Conservation (phyloP, 2,888 invertebrate species). For the Synanthedon tipuliformis region DNA sequence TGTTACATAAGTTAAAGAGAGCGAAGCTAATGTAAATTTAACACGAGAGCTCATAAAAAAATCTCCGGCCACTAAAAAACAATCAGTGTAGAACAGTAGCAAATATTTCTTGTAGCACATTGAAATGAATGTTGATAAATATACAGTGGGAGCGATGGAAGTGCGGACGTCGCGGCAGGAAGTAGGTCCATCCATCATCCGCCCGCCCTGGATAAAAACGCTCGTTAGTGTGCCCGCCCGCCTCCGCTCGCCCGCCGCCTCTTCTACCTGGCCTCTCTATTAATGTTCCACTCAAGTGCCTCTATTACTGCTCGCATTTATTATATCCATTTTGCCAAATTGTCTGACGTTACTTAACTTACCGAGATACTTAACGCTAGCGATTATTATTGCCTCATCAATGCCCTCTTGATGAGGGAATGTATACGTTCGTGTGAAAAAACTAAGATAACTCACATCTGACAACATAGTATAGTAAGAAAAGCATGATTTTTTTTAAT, state of each 20-base stretch:
- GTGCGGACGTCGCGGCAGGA: slow-evolving; percentile 60
- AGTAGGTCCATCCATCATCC: slow-evolving; percentile 65
- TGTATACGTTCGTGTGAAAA: too few relatives aligned
- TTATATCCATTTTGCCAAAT: slow-evolving; percentile 68
- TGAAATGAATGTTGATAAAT: slow-evolving; percentile 67
- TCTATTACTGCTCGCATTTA: slow-evolving; percentile 68
- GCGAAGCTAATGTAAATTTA: slow-evolving; percentile 1
- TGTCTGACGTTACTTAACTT: slow-evolving; percentile 24
- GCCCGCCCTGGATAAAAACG: slow-evolving; percentile 67
- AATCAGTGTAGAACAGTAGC: slow-evolving; percentile 18
- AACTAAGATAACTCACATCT: too few relatives aligned
- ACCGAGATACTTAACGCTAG: too few relatives aligned
- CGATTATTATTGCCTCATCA: too few relatives aligned
- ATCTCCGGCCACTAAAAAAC: slow-evolving; percentile 8
- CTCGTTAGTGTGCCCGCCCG: slow-evolving; percentile 49
- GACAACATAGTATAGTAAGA: too few relatives aligned
- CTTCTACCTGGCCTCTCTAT: slow-evolving; percentile 41
- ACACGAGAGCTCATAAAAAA: background rate
- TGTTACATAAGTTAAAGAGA: background rate
- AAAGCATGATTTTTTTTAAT: too few relatives aligned
- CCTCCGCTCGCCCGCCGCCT: slow-evolving; percentile 37
- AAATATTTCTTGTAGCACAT: slow-evolving; percentile 44
- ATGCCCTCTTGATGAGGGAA: too few relatives aligned
- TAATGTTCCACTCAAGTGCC: slow-evolving; percentile 66
- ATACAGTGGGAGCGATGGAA: slow-evolving; percentile 49